These are phyloP conservation scores for Amazona finschi DNA, from an alignment of 2,797 vertebrate species.

Conservation along the genomic window DNA sequence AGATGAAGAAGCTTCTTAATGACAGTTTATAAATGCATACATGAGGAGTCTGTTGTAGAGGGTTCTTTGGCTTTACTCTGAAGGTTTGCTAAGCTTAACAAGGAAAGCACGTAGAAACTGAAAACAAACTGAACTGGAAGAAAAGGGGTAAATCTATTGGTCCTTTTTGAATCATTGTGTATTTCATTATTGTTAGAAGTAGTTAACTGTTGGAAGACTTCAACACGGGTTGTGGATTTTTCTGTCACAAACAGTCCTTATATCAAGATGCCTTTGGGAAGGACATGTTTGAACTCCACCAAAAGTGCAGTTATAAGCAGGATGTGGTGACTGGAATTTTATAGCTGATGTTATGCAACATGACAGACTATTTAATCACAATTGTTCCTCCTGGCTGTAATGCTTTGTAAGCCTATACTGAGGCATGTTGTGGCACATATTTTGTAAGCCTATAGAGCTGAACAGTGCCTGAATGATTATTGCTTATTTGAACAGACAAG, in stretches of 20 bases:
- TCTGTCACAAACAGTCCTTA: background rate
- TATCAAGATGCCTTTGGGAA: background rate
- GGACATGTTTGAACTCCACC: background rate
- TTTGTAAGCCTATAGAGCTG: background rate
- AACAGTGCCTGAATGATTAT: background rate
- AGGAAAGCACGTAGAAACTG: background rate
- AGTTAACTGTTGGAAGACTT: background rate
- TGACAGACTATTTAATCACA: constrained; percentile 10
- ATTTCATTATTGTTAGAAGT: background rate
- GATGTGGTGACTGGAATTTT: background rate
- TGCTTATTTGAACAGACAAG: background rate
- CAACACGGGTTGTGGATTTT: background rate
- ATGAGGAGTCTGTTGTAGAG: background rate
- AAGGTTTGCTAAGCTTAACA: background rate
- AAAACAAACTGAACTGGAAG: background rate
- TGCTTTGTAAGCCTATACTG: background rate
- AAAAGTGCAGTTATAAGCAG: background rate
- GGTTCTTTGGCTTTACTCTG: background rate
- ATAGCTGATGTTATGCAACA: background rate
- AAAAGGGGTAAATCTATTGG: background rate
- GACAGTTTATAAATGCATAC: background rate
- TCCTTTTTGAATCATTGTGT: background rate
- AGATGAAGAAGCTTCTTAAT: background rate
- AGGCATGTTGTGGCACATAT: background rate
- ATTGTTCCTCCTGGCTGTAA: background rate